These are phyloP conservation scores for Ashinkailepas kermadecensis DNA, from an alignment of 2,888 invertebrate species.

Conservation along the genomic window DNA sequence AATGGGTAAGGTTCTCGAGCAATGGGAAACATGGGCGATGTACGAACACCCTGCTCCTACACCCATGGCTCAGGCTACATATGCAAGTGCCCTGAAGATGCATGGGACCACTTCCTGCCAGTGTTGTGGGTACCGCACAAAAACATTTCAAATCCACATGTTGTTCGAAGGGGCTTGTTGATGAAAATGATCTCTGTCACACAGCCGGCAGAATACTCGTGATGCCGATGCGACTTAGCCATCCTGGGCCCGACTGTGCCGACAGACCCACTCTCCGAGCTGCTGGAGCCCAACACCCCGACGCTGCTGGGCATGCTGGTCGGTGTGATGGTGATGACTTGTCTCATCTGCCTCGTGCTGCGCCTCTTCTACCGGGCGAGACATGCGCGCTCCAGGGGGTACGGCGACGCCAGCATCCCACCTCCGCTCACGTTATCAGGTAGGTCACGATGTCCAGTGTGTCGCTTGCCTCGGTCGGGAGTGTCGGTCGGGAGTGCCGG, in stretches of 20 bases:
- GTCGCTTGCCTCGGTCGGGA: too few relatives aligned
- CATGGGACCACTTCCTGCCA: background rate
- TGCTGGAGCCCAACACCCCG: constrained; percentile 75
- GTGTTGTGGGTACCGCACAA: background rate
- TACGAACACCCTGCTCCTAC: too few relatives aligned
- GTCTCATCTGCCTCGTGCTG: constrained; percentile 78
- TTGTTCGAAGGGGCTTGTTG: too few relatives aligned
- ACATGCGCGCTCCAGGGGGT: constrained; percentile 55
- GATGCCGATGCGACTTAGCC: too few relatives aligned
- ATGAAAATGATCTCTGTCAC: too few relatives aligned
- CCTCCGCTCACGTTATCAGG: constrained; percentile 78
- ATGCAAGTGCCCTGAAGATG: background rate
- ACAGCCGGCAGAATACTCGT: too few relatives aligned
- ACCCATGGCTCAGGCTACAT: too few relatives aligned
- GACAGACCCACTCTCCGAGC: constrained; percentile 58
- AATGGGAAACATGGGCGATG: too few relatives aligned
- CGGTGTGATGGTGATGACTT: constrained; percentile 76
- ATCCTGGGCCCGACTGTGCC: constrained; percentile 29
- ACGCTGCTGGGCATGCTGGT: constrained; percentile 76
- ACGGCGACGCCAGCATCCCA: constrained; percentile 73
- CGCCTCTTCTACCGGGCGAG: constrained; percentile 67
- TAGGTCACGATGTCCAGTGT: constrained; percentile 44
- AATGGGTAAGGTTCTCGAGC: too few relatives aligned
- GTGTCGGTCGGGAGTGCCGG: too few relatives aligned
- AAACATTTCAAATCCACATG: too few relatives aligned